Percentiles rank a stretch among this genome's conserved stretches.
phyloP scores from a whole-genome alignment of 2,113 vertebrate species.

The Lutjanus erythropterus region DNA sequence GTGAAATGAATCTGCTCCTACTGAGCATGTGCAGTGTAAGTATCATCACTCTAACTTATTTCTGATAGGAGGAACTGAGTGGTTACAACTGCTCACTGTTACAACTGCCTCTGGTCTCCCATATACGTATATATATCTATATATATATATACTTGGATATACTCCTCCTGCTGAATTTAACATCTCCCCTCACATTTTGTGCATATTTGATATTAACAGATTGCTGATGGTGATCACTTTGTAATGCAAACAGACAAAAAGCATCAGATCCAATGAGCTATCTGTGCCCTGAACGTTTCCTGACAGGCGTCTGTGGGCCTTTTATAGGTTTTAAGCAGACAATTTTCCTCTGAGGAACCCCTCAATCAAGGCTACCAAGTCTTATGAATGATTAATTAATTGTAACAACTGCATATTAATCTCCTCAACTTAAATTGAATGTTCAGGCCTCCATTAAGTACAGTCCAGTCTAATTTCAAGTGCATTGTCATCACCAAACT shows the following conservation, averaged over 20 bases:
- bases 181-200: not conserved
- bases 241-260: constrained; percentile 39
- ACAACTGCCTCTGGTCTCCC: too few species aligned
- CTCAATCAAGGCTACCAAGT: constrained; percentile 15
- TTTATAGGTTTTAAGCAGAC: constrained; percentile 33
- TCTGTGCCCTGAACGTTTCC: not conserved
- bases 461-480: constrained; percentile 1
- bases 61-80: too few species aligned
- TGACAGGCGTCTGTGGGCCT: constrained; percentile 20
- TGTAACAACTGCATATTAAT: not conserved
- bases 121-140: too few species aligned
- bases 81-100: too few species aligned
- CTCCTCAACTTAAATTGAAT: not conserved
- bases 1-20: too few species aligned
- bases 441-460: not conserved
- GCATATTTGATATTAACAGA: not conserved
- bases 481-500: not conserved
- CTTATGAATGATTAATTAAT: constrained; percentile 4
- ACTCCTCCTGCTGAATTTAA: not conserved
- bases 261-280: constrained; percentile 31
- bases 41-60: too few species aligned
- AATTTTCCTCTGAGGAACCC: constrained; percentile 31
- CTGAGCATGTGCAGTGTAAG: too few species aligned
- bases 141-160: not conserved
- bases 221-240: constrained; percentile 8